Evolutionary conservation across 2,888 invertebrate species (phyloP).

Genomic region (Philonicus albiceps): DNA sequence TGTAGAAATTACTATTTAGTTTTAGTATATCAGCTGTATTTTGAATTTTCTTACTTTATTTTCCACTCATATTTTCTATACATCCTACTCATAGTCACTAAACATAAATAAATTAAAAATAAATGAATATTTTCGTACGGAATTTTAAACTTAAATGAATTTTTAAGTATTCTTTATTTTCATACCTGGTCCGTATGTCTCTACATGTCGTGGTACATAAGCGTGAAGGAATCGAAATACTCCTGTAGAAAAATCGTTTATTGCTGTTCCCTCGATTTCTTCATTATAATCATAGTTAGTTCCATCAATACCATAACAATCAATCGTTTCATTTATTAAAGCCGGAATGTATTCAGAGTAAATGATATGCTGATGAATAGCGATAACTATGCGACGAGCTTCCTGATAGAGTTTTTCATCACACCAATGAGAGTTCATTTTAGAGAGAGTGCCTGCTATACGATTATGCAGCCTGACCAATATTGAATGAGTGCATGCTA

Average conservation of each 20-base stretch:
- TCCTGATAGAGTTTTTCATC: slow-evolving; percentile 69
- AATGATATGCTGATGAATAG: slow-evolving; percentile 69
- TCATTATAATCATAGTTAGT: slow-evolving; percentile 53
- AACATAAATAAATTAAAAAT: too few species aligned
- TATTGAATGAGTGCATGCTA: slow-evolving; percentile 66
- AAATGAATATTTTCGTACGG: too few species aligned
- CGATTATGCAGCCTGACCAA: slow-evolving; percentile 68
- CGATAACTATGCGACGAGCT: slow-evolving; percentile 66
- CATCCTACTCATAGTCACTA: too few species aligned
- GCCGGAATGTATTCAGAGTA: slow-evolving; percentile 69
- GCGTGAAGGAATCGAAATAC: slow-evolving; percentile 84
- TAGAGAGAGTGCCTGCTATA: slow-evolving; percentile 64
- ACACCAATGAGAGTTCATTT: slow-evolving; percentile 68
- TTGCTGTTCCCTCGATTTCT: slow-evolving; percentile 63
- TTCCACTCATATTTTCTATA: too few species aligned
- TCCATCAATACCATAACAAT: not conserved
- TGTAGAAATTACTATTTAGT: too few species aligned
- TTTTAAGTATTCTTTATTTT: not conserved
- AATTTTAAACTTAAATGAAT: too few species aligned
- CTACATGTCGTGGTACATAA: slow-evolving; percentile 54
- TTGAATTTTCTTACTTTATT: too few species aligned
- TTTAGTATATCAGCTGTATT: too few species aligned
- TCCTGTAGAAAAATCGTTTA: slow-evolving; percentile 77
- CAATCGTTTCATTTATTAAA: slow-evolving; percentile 54
- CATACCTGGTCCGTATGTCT: slow-evolving; percentile 58